These are phyloP conservation scores for Antheraea pernyi DNA, from an alignment of 1,140 invertebrate species.

Conservation along the genomic window DNA sequence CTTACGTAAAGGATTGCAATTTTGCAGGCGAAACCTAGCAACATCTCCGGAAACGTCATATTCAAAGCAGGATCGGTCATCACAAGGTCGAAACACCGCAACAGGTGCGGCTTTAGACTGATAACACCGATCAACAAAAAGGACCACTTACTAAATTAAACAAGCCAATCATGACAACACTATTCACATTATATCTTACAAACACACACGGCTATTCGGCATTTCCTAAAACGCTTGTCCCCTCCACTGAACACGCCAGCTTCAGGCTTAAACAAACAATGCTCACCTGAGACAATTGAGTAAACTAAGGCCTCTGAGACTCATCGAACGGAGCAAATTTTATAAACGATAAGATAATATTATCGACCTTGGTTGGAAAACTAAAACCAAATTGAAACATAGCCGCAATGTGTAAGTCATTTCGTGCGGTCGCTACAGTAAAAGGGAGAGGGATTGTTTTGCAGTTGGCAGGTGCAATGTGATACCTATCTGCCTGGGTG, in stretches of 20 bases:
- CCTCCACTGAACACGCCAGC: neutral
- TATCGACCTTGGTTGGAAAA: constrained; percentile 20
- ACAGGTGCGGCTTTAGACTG: constrained; percentile 11
- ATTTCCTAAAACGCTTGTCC: too few species aligned
- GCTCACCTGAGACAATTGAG: constrained; percentile 42
- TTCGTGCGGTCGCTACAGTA: neutral
- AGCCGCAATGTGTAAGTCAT: neutral
- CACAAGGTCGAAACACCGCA: constrained; percentile 36
- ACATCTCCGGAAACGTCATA: constrained; percentile 37
- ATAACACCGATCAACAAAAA: constrained; percentile 10
- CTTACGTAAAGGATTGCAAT: constrained; percentile 29
- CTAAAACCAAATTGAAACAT: constrained; percentile 7
- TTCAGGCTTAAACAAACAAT: constrained; percentile 33
- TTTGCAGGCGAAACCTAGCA: constrained; percentile 25
- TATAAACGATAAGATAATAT: constrained; percentile 50
- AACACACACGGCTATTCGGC: neutral
- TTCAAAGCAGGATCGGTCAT: constrained; percentile 23
- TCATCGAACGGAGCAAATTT: constrained; percentile 26
- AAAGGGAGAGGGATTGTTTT: constrained; percentile 18
- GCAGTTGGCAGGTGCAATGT: constrained; percentile 11
- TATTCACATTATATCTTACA: neutral
- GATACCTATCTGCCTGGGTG: constrained; percentile 11
- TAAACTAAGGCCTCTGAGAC: constrained; percentile 36
- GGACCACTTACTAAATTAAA: constrained; percentile 11
- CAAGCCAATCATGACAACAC: neutral